phyloP scores from a whole-genome alignment of 2,888 invertebrate genomes.

The Leucania comma region DNA sequence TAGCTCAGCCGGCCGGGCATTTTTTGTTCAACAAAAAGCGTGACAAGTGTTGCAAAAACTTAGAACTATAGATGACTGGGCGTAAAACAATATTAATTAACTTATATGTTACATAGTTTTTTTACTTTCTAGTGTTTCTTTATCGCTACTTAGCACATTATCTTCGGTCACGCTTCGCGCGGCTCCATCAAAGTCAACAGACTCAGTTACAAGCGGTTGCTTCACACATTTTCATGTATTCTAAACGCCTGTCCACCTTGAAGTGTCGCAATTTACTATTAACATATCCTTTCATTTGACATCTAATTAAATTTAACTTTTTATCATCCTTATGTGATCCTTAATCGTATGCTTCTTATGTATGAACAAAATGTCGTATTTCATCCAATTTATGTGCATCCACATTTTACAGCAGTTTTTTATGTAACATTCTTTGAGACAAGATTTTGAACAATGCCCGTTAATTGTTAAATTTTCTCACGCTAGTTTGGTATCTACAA shows the following conservation, averaged over 20 bases:
- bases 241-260: slow-evolving; percentile 70
- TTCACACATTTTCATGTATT: slow-evolving; percentile 70
- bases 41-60: slow-evolving; percentile 64
- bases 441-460: slow-evolving; percentile 39
- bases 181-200: slow-evolving; percentile 74
- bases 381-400: slow-evolving; percentile 17
- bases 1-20: slow-evolving; percentile 69
- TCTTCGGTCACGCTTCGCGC: slow-evolving; percentile 79
- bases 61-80: slow-evolving; percentile 42
- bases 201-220: slow-evolving; percentile 72
- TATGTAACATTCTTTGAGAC: slow-evolving; percentile 34
- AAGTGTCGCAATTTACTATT: slow-evolving; percentile 61
- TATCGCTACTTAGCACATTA: slow-evolving; percentile 77
- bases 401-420: slow-evolving; percentile 30
- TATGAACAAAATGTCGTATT: slow-evolving; percentile 11
- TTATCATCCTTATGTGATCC: slow-evolving; percentile 6
- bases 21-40: slow-evolving; percentile 42
- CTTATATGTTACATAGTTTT: slow-evolving; percentile 52
- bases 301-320: slow-evolving; percentile 51
- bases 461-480: slow-evolving; percentile 46
- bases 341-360: neutral
- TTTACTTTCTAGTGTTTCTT: slow-evolving; percentile 77
- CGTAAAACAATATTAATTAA: slow-evolving; percentile 44
- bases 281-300: slow-evolving; percentile 69
- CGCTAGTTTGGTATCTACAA: slow-evolving; percentile 40